Conservation (phyloP, 2,113 vertebrate genomes). For the Misgurnus mizolepis region DNA sequence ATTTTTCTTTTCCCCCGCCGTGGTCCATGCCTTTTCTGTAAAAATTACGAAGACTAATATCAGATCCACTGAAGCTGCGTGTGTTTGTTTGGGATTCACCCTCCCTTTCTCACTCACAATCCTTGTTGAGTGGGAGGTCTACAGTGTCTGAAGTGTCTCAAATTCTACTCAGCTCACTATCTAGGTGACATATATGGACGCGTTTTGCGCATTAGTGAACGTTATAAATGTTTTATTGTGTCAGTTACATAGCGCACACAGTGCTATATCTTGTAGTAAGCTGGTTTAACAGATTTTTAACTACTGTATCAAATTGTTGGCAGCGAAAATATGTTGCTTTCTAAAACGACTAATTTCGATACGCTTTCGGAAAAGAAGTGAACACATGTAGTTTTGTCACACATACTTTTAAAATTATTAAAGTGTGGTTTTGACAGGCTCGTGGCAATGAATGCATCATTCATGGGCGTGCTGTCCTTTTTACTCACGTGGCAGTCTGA, state of each 20-base stretch:
- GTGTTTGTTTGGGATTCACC: slow-evolving; percentile 9
- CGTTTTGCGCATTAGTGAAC: neutral
- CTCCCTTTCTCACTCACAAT: neutral
- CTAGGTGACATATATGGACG: neutral
- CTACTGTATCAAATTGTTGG: too few species aligned
- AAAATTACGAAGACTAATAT: neutral
- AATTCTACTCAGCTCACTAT: neutral
- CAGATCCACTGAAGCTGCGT: neutral
- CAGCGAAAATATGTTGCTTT: too few species aligned
- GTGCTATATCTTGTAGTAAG: neutral
- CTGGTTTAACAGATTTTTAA: too few species aligned
- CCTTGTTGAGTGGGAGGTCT: slow-evolving; percentile 21
- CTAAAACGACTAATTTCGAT: neutral
- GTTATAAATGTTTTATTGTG: neutral
- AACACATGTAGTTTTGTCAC: too few species aligned
- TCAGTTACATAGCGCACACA: neutral
- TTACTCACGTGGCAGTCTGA: slow-evolving; percentile 53
- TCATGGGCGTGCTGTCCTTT: slow-evolving; percentile 31
- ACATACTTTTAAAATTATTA: too few species aligned
- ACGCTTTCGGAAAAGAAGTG: neutral
- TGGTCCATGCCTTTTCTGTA: neutral
- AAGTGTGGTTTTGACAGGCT: slow-evolving; percentile 28
- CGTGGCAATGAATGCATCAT: slow-evolving; percentile 52
- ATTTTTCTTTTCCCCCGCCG: slow-evolving; percentile 2
- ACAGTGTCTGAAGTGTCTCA: neutral